Conservation (phyloP, 1,140 invertebrate species). For the Ceratina japonica region DNA sequence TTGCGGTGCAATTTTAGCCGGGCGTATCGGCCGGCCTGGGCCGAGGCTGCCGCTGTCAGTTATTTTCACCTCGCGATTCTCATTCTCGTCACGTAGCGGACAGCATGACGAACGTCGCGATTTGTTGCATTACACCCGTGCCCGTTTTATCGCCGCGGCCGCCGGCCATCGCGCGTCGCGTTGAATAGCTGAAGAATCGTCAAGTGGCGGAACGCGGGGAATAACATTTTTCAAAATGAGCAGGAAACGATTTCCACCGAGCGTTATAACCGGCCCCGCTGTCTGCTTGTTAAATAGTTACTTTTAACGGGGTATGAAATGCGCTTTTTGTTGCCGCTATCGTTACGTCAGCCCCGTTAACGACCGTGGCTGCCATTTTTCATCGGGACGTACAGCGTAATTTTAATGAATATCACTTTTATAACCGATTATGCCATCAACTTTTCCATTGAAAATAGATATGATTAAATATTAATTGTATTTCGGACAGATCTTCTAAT, state of each 20-base stretch:
- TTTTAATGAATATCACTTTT: too few species aligned
- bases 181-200: constrained; percentile 19
- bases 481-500: too few species aligned
- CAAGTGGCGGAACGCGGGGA: neutral
- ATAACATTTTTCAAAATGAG: constrained; percentile 20
- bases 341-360: neutral
- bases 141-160: constrained; percentile 34
- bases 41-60: constrained; percentile 2
- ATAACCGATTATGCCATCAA: too few species aligned
- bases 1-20: constrained; percentile 44
- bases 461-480: too few species aligned
- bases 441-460: too few species aligned
- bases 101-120: constrained; percentile 47
- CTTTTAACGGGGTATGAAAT: neutral
- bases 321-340: neutral
- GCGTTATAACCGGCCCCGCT: neutral
- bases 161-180: too few species aligned
- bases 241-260: constrained; percentile 1
- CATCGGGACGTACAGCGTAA: too few species aligned
- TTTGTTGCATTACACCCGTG: constrained; percentile 38
- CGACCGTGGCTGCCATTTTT: too few species aligned
- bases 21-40: constrained; percentile 18
- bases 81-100: constrained; percentile 50
- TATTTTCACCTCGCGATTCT: constrained; percentile 44
- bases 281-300: neutral